Conservation (phyloP, 2,797 vertebrate species). For the Lophura swinhoii region DNA sequence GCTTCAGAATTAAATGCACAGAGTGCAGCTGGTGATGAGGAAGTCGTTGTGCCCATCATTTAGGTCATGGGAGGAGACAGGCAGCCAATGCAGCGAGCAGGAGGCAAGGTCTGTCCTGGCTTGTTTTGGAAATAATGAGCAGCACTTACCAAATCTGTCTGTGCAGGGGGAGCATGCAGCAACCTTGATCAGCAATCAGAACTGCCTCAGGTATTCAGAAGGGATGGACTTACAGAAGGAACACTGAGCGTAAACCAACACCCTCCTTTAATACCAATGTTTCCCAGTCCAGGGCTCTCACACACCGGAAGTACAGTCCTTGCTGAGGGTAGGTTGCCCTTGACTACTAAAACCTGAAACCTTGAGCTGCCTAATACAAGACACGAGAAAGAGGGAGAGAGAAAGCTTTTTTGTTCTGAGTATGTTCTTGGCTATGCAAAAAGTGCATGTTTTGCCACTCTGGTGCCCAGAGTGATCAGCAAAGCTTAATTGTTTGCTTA, state of each 20-base stretch:
- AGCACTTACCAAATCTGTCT: background rate
- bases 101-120: background rate
- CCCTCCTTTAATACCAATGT: background rate
- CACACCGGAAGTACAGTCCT: background rate
- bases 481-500: slow-evolving; percentile 63
- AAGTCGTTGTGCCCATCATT: background rate
- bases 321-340: background rate
- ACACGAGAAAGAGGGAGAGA: background rate
- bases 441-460: background rate
- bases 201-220: background rate
- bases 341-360: slow-evolving; percentile 12
- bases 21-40: background rate
- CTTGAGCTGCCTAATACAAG: background rate
- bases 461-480: background rate
- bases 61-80: background rate
- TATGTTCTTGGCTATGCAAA: background rate
- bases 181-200: background rate
- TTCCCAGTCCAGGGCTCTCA: background rate
- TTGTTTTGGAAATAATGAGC: slow-evolving; percentile 9
- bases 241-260: background rate
- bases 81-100: background rate
- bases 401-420: background rate
- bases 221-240: slow-evolving; percentile 16
- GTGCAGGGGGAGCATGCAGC: background rate
- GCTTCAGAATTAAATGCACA: background rate